Evolutionary conservation across 2,113 vertebrate genomes (phyloP), one percentile per base, ranked within the genome.

Genomic region (Tretioscincus oriximinensis): DNA sequence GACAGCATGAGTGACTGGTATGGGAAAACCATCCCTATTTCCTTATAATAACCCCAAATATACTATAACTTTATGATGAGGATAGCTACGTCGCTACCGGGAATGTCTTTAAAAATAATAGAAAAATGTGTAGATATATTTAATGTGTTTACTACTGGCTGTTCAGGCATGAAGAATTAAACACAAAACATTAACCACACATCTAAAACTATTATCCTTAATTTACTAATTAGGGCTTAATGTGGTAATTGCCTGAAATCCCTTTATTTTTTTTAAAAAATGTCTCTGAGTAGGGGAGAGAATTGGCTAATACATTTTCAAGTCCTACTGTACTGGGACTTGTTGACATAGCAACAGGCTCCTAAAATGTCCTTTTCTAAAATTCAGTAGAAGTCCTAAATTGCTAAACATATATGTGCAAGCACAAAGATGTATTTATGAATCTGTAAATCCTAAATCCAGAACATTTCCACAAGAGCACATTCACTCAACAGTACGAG

Each of bases 101-200:
- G 45, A 61, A 89, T 85, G 28, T 66, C 4, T 84, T 82, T 83
- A 72, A 68, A 41, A 81, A 84, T 66, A 89, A 74, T 4, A 54
- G 61, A 65, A 89, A 45, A 88, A 31, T 63, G 81, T 31, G 21
- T 51, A 83, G 35, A 88, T 78, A 74, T 58, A 68, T 75, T 58
- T 72, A 11, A 85, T 2, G 4, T 84, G 71, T 73, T 88, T 82
- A 76, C 77, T 81, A 82, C 71, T 77, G 86, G 77, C 69, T 84
- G 61, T 80, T 87, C 81, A 83, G 73, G 51, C 31, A 69, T 81
- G 74, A 78, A 88, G 77, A 65, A 60, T 67, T 87, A 78, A 78
- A 88, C 82, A 89, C 24, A 82, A 90, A 88, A 85, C 70, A 73
- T 73, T 82, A 84, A 87, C 82, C 84, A 81, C 80, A 81, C 2